These are phyloP conservation scores for Strigamia crassipes DNA, from an alignment of 2,888 invertebrate species.

Conservation along the genomic window DNA sequence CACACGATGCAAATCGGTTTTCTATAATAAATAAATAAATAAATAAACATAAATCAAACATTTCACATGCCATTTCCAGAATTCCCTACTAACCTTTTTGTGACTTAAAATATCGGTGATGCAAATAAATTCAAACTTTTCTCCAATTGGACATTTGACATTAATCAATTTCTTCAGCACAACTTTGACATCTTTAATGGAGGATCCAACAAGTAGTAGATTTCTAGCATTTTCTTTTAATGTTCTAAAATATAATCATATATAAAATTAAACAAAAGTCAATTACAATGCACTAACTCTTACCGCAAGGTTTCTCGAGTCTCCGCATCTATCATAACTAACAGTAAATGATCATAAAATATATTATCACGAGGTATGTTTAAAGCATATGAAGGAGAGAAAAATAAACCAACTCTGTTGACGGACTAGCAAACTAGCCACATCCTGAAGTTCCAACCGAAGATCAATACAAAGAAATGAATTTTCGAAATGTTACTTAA, in stretches of 20 bases:
- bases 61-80: too few relatives aligned
- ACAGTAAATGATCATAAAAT: too few relatives aligned
- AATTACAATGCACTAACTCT: background rate
- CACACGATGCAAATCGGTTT: background rate
- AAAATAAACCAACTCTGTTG: too few relatives aligned
- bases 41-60: background rate
- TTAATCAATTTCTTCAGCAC: background rate
- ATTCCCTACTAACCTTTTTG: background rate
- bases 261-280: background rate
- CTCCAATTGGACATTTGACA: background rate
- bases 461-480: too few relatives aligned
- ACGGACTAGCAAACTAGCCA: too few relatives aligned
- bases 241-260: background rate
- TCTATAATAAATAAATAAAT: background rate
- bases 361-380: too few relatives aligned
- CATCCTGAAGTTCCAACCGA: too few relatives aligned
- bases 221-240: background rate
- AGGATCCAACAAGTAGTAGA: background rate
- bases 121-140: background rate
- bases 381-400: too few relatives aligned
- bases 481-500: too few relatives aligned
- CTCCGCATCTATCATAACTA: too few relatives aligned
- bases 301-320: too few relatives aligned
- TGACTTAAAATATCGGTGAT: background rate
- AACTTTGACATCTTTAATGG: background rate